These are phyloP conservation scores for Hypomecis punctinalis DNA, from an alignment of 2,888 invertebrate species.

Conservation along the genomic window DNA sequence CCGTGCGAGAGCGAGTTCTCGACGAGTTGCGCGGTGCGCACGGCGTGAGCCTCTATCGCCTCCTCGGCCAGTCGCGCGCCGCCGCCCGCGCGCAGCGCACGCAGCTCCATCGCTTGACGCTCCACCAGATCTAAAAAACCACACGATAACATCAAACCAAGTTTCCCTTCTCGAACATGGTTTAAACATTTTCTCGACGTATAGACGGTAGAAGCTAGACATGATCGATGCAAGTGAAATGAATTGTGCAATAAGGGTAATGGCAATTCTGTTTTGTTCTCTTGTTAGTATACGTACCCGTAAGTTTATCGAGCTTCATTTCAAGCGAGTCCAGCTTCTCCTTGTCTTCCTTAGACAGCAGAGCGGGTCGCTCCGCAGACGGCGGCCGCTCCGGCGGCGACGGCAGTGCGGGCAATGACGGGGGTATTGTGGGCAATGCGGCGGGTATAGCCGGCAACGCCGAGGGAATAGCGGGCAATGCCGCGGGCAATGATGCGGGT, in stretches of 20 bases:
- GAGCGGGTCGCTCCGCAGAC: not conserved
- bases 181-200: no score
- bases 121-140: slow-evolving; percentile 72
- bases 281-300: slow-evolving; percentile 55
- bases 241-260: no score
- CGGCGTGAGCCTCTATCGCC: slow-evolving; percentile 60
- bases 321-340: slow-evolving; percentile 60
- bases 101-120: slow-evolving; percentile 77
- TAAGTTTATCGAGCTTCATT: slow-evolving; percentile 70
- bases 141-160: not conserved
- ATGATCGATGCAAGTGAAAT: no score
- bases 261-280: no score
- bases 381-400: slow-evolving; percentile 40
- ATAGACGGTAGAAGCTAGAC: no score
- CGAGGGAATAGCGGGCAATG: not conserved
- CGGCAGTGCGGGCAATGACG: slow-evolving; percentile 3
- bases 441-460: not conserved
- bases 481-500: not conserved
- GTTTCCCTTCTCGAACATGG: no score
- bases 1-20: slow-evolving; percentile 66
- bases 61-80: slow-evolving; percentile 56
- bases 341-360: slow-evolving; percentile 16
- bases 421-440: slow-evolving; percentile 21
- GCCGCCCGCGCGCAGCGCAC: slow-evolving; percentile 70
- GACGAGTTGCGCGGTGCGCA: slow-evolving; percentile 62